A percentile compares a stretch with the other conserved stretches of the same genome.
Conservation (phyloP, 2,888 invertebrate species). For the Netelia fuscicornis region DNA sequence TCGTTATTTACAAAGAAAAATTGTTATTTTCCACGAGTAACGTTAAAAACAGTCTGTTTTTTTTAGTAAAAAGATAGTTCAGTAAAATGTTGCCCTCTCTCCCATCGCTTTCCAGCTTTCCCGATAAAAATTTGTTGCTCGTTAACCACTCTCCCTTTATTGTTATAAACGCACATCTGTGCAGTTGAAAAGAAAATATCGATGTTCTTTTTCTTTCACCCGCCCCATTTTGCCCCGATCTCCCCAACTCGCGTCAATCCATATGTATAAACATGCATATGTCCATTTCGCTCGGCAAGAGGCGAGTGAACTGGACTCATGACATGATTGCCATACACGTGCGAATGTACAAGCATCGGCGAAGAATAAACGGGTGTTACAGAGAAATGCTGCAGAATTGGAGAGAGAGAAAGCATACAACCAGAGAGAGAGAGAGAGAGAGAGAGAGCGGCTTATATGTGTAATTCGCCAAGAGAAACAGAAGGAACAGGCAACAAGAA, state of each 20-base stretch:
- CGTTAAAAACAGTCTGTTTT: too few relatives aligned
- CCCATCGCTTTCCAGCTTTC: too few relatives aligned
- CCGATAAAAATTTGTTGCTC: too few relatives aligned
- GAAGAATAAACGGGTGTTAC: background rate
- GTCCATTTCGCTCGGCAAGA: constrained; percentile 10
- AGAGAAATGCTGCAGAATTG: background rate
- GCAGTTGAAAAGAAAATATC: too few relatives aligned
- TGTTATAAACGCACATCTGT: too few relatives aligned
- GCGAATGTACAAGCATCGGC: background rate
- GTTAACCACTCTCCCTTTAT: too few relatives aligned
- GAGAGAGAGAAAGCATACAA: background rate
- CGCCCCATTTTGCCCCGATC: too few relatives aligned
- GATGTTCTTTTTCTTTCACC: too few relatives aligned
- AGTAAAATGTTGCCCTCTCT: too few relatives aligned
- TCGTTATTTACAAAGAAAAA: too few relatives aligned
- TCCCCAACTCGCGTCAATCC: background rate
- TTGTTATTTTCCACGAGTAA: too few relatives aligned
- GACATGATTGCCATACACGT: background rate
- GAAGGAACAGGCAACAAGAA: constrained; percentile 28
- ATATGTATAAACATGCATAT: constrained; percentile 28
- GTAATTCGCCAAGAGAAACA: constrained; percentile 32
- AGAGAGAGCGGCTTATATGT: background rate
- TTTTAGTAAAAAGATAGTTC: too few relatives aligned
- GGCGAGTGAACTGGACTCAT: background rate
- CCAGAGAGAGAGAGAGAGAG: constrained; percentile 18